Evolutionary conservation across 1,140 invertebrate species (phyloP), one percentile per base, ranked within the genome.

Genomic region (Sarcophaga bullata): DNA sequence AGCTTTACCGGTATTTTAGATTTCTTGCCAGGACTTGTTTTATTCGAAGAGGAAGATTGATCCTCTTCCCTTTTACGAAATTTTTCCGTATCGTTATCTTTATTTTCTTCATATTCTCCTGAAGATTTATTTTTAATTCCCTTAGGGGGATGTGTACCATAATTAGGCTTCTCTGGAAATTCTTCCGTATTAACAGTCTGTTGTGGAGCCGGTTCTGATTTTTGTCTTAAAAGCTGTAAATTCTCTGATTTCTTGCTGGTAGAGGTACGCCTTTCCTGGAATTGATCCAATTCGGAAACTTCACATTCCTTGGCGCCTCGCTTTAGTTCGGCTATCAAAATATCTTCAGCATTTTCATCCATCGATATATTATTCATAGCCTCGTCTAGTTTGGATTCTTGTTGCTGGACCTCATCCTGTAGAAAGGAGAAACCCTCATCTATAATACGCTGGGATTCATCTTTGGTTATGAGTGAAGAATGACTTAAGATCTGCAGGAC

Each of bases 401-500:
- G 88, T 80, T 89, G 86, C 78, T 89, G 87, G 6, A 83, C 86
- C 17, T 89, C 87, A 3, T 88, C 87, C 8, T 86, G 86, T 72
- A 89, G 84, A 80, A 89, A 89, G 11, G 86, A 87, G 76, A 89
- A 88, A 0, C 88, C 88, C 50, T 89, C 88, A 72, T 89, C 88
- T 52, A 89, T 88, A 10, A 89, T 86, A 58, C 84, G 84, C 78
- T 88, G 87, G 52, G 85, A 88, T 7, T 90, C 88, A 9, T 90
- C 88, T 48, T 87, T 86, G 46, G 73, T 84, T 9, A 90, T 90
- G n/a, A 90, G 15, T 82, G 88, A 93, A 0, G 93, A 93, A 86
- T 94, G 93, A 82, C 93, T 93, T 8, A 93, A 90, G 75, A 96
- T 91, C 90, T 98, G 97, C 80, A 95, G 94, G 0, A 97, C 96